Evolutionary conservation across 53 echinoderm and acorn worm genomes (phyloP).

Genomic region (Mesocentrotus franciscanus): DNA sequence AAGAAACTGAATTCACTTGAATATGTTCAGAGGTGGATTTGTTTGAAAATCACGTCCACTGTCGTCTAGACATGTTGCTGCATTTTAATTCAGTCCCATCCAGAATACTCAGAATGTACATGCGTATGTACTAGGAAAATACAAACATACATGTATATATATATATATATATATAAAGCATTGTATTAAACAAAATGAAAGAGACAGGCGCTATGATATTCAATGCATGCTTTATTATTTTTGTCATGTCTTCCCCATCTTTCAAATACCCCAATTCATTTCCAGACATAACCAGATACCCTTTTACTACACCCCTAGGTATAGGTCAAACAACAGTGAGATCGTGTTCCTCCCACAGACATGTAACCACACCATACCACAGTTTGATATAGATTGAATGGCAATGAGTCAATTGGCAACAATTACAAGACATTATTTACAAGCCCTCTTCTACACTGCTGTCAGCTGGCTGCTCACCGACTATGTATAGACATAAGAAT

Average conservation of each 20-base stretch:
- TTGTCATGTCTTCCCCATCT: neutral
- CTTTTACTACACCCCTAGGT: neutral
- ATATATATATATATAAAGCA: too few relatives aligned
- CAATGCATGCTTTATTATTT: neutral
- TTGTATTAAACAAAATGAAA: neutral
- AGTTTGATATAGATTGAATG: neutral
- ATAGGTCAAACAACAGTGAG: neutral
- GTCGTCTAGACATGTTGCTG: neutral
- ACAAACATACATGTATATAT: too few relatives aligned
- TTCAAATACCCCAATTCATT: neutral
- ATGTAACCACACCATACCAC: slow-evolving; percentile 14
- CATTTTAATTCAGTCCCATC: neutral
- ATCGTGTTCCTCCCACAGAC: slow-evolving; percentile 22
- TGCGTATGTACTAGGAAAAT: too few relatives aligned
- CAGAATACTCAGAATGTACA: too few relatives aligned
- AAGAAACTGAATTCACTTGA: neutral
- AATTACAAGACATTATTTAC: neutral
- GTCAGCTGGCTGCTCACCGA: neutral
- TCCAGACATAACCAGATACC: slow-evolving; percentile 38
- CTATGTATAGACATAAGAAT: neutral
- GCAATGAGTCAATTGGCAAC: slow-evolving; percentile 15
- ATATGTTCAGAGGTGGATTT: neutral
- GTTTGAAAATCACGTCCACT: neutral
- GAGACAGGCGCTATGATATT: neutral
- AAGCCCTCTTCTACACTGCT: neutral